phyloP scores from a whole-genome alignment of 2,113 vertebrate species.

The Coryphaenoides rupestris region DNA sequence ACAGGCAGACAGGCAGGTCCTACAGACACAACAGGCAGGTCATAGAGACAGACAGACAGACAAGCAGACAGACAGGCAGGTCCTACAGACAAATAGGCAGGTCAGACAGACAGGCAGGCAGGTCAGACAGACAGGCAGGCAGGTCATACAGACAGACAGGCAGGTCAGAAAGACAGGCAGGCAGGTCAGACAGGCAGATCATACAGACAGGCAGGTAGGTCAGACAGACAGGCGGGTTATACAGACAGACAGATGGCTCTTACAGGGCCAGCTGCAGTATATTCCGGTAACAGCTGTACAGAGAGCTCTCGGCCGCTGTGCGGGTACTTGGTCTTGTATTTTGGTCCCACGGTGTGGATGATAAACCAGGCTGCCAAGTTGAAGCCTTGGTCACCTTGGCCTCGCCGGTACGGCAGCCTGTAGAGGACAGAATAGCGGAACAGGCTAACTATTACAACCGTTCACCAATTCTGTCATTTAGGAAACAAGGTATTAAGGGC shows the following conservation, averaged over 20 bases:
- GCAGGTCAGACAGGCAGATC: not conserved
- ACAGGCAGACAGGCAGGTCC: not conserved
- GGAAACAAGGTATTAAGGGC: too few relatives aligned
- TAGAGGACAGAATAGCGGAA: not conserved
- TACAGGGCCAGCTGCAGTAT: constrained; percentile 75
- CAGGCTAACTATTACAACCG: too few relatives aligned
- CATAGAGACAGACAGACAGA: too few relatives aligned
- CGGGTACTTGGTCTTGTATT: constrained; percentile 92
- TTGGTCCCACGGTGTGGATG: constrained; percentile 95
- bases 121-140: not conserved
- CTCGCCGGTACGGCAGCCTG: constrained; percentile 95
- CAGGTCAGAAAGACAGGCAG: too few relatives aligned
- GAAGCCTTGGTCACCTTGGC: constrained; percentile 93
- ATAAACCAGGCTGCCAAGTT: constrained; percentile 92
- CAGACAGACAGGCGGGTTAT: not conserved
- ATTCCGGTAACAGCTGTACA: constrained; percentile 94
- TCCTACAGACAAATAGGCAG: not conserved
- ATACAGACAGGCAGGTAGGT: too few relatives aligned
- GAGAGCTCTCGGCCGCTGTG: constrained; percentile 92
- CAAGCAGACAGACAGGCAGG: not conserved
- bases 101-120: not conserved
- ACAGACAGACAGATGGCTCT: not conserved
- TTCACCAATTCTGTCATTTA: too few relatives aligned
- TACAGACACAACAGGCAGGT: too few relatives aligned
- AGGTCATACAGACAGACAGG: not conserved